Evolutionary conservation across 2,888 invertebrate species (phyloP), one percentile per base, ranked within the genome.

Genomic region (Coecobrya sp.): DNA sequence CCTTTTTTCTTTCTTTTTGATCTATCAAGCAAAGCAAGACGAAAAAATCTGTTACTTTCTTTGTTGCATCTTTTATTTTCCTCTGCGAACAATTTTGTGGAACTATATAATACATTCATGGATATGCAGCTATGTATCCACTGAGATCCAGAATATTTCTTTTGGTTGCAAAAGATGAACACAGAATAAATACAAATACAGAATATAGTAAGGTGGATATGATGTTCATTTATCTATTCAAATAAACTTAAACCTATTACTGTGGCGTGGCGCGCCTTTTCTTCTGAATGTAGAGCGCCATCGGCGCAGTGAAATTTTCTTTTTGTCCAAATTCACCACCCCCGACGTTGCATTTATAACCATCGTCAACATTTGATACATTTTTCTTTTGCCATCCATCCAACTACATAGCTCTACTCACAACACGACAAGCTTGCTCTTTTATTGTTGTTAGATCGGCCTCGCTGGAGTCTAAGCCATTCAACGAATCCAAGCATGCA

Each of bases 401-500:
- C n/a, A 70, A 55, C 36, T 4, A 4, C 3, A 36, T 36, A 36
- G 7, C 36, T n/a, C 36, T 70, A 16, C 36, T 36, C 27, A 68
- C 16, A 16, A 62, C 68, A n/a, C 42, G 42, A n/a, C 70, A 42
- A 0, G 25, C 49, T 22, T 25, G 8, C 25, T 76, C 16, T 49
- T 25, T 11, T 76, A 25, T 76, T 49, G 22, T 49, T 76, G 19
- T n/a, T 45, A n/a, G 45, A 45, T 76, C 30, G 22, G 1, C 49
- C 1, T 22, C 25, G 27, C 27, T 45, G 42, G 10, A n/a, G 73
- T n/a, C 19, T 27, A 30, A 76, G 49, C 16, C 22, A 25, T 76
- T 25, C 49, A 55, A 49, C 7, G 27, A 27, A 30, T 49, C n/a
- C 81, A 81, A 13, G 55, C 55, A 81, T 55, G 81, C 81, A 81